Percentiles rank a stretch among this genome's conserved stretches.
Evolutionary conservation across 1,140 invertebrate genomes (phyloP).

Genomic region (Palaemon carinicauda): DNA sequence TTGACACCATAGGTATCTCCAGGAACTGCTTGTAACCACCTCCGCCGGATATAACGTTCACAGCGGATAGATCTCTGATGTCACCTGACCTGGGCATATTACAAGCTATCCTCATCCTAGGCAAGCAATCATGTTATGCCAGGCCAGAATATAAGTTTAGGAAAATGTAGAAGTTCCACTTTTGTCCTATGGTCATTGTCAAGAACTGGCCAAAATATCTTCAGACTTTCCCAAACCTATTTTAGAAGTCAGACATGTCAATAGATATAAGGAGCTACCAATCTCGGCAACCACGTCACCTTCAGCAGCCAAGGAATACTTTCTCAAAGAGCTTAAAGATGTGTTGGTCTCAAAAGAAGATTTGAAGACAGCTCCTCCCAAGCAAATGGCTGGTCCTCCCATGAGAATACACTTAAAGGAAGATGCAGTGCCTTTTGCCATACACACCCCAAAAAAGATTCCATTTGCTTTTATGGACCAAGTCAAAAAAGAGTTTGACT

Average conservation of each 20-base stretch:
- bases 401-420: conserved; percentile 15
- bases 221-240: conserved; percentile 9
- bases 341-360: too few relatives aligned
- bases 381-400: not conserved
- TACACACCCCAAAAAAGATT: conserved; percentile 1
- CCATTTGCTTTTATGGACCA: not conserved
- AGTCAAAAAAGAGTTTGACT: conserved; percentile 16
- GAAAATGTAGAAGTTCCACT: not conserved
- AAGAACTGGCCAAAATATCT: conserved; percentile 17
- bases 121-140: not conserved
- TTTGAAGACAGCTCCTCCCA: too few relatives aligned
- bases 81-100: not conserved
- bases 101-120: not conserved
- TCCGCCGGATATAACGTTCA: not conserved
- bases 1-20: not conserved
- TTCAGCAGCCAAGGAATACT: too few relatives aligned
- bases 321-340: too few relatives aligned
- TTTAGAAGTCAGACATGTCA: conserved; percentile 17
- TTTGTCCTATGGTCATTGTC: not conserved
- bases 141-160: not conserved
- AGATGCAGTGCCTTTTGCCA: not conserved
- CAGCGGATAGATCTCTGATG: not conserved
- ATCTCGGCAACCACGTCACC: not conserved
- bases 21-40: not conserved
- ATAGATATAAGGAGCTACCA: not conserved